phyloP scores from a whole-genome alignment of 2,888 invertebrate genomes.

The Macroteleia sp. region DNA sequence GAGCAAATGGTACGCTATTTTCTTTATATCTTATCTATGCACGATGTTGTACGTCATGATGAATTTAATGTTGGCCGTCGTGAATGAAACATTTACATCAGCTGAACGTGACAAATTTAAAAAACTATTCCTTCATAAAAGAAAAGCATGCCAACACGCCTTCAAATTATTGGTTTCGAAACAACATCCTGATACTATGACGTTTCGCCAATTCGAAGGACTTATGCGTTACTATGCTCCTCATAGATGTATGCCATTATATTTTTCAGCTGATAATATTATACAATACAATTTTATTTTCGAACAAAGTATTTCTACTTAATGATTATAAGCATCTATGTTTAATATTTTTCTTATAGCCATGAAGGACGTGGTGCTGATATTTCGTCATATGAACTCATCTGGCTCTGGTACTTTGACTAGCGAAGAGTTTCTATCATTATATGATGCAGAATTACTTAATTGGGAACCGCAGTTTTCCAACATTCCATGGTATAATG shows the following conservation, averaged over 20 bases:
- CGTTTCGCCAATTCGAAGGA: conserved; percentile 91
- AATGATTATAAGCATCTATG: too few relatives aligned
- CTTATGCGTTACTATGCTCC: conserved; percentile 92
- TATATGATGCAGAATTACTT: conserved; percentile 89
- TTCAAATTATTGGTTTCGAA: conserved; percentile 92
- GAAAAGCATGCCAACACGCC: conserved; percentile 92
- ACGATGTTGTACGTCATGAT: conserved; percentile 94
- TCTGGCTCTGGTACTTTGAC: conserved; percentile 88
- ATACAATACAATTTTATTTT: too few relatives aligned
- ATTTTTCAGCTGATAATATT: too few relatives aligned
- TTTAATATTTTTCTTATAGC: conserved; percentile 85
- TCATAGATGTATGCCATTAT: conserved; percentile 85
- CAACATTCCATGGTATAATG: conserved; percentile 90
- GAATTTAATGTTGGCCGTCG: conserved; percentile 96
- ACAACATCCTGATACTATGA: conserved; percentile 88
- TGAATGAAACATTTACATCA: conserved; percentile 94
- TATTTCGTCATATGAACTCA: conserved; percentile 91
- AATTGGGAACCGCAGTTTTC: conserved; percentile 90
- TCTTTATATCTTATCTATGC: conserved; percentile 93
- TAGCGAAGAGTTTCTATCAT: conserved; percentile 89
- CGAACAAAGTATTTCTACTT: too few relatives aligned
- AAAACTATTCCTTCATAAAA: conserved; percentile 91
- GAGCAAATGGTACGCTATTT: conserved; percentile 92
- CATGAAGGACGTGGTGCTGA: conserved; percentile 89
- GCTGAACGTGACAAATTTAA: conserved; percentile 94